phyloP scores from a whole-genome alignment of 2,888 invertebrate genomes.

The Oscheius sp. region DNA sequence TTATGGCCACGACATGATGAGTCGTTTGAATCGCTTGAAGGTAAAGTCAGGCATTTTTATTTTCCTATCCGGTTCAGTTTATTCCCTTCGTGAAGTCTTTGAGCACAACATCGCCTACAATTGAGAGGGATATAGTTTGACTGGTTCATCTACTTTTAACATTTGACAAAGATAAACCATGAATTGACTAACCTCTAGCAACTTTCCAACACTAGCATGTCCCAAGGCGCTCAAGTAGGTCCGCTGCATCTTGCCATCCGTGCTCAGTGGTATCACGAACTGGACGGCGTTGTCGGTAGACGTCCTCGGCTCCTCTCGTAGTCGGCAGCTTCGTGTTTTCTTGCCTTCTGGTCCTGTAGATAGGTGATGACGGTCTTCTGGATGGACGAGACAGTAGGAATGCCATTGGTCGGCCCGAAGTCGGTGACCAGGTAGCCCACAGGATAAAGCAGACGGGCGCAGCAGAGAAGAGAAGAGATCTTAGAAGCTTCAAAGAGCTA shows the following conservation, averaged over 20 bases:
- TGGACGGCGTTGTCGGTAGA: slow-evolving; percentile 6
- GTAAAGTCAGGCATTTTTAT: no score
- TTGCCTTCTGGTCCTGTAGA: not conserved
- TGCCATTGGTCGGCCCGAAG: not conserved
- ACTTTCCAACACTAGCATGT: slow-evolving; percentile 80
- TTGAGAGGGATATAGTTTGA: no score
- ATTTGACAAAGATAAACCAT: no score
- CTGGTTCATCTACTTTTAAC: no score
- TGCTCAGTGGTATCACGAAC: slow-evolving; percentile 49
- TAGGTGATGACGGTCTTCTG: not conserved
- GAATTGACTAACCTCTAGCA: slow-evolving; percentile 79
- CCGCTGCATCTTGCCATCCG: slow-evolving; percentile 44
- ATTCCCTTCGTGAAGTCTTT: no score
- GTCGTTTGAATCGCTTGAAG: no score
- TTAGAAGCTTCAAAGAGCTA: no score
- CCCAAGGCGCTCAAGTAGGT: slow-evolving; percentile 52
- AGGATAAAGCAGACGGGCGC: not conserved
- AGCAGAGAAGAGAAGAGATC: not conserved
- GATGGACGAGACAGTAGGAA: not conserved
- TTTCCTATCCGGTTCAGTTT: no score
- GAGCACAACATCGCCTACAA: no score
- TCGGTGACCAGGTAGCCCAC: not conserved
- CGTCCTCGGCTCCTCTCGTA: slow-evolving; percentile 26
- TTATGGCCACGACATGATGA: no score
- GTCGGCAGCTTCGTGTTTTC: not conserved